Evolutionary conservation across 2,888 invertebrate species (phyloP), one percentile per base, ranked within the genome.

Genomic region (Euzetes globulus): DNA sequence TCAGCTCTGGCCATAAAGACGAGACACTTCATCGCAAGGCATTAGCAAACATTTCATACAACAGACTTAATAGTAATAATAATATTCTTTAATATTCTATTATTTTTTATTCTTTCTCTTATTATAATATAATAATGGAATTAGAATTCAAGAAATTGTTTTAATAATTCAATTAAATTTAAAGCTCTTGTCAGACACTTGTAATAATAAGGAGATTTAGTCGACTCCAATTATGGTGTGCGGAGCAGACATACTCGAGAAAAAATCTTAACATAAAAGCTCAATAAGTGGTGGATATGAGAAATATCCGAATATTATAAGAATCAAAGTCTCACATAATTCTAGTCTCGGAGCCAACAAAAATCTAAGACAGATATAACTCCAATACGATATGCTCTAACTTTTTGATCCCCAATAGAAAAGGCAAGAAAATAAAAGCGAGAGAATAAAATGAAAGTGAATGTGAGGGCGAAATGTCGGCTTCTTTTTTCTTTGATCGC

Each of bases 361-460:
- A 58, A 4, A n/a, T 9, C 1, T 7, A 29, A 5, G 22, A 22
- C 11, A 65, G 37, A 65, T n/a, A 65, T 33, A 37, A 37, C 60
- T 60, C 29, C 29, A 9, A 55, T 19, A 25, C 17, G 60, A 60
- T 60, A 19, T 60, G 60, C 60, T 60, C 65, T 65, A 33, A 65
- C 65, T 65, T 65, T 65, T 65, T 37, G 65, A 65, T 65, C 65
- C 33, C 37, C 65, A 37, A 29, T 65, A 37, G 33, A n/a, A 65
- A 33, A 37, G 19, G 33, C 4, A 60, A 33, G 33, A 33, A 33
- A 33, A 33, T 33, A 33, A 33, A 33, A 33, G 33, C 7, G 27
- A 29, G 22, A 7, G 27, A 29, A 33, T 60, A 27, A 29, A 60
- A 7, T 58, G 60, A 33, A 29, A 60, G 29, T 5, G 17, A 33